Evolutionary conservation across 1,140 invertebrate genomes (phyloP).

Genomic region (Cydia fagiglandana): DNA sequence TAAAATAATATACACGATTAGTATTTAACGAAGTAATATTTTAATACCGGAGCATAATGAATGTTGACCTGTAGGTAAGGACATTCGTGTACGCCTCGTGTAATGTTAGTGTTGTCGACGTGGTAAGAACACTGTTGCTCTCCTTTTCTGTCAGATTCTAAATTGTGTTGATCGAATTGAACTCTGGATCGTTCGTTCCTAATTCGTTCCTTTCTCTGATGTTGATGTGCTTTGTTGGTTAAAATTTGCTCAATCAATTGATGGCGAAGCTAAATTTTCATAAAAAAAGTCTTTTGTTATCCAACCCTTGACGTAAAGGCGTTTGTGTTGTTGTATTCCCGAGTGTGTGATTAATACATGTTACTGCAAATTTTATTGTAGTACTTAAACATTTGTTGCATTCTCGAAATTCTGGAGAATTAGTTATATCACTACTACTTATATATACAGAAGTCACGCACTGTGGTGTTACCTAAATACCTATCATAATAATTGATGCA

Average conservation of each 20-base stretch:
- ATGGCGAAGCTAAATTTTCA: slow-evolving; percentile 37
- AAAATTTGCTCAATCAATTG: slow-evolving; percentile 73
- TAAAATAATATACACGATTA: slow-evolving; percentile 74
- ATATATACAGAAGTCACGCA: slow-evolving; percentile 28
- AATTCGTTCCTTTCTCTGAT: slow-evolving; percentile 60
- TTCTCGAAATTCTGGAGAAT: slow-evolving; percentile 13
- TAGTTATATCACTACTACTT: slow-evolving; percentile 34
- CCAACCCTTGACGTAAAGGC: slow-evolving; percentile 7
- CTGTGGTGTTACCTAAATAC: slow-evolving; percentile 56
- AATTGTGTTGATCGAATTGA: slow-evolving; percentile 57
- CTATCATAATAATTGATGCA: slow-evolving; percentile 56
- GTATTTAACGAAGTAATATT: slow-evolving; percentile 72
- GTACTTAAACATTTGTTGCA: slow-evolving; percentile 24
- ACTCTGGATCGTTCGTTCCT: slow-evolving; percentile 68
- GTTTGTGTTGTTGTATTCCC: slow-evolving; percentile 24
- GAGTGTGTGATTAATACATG: slow-evolving; percentile 2
- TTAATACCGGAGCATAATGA: slow-evolving; percentile 72
- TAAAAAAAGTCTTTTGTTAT: slow-evolving; percentile 1
- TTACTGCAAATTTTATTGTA: slow-evolving; percentile 31
- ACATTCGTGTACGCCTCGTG: slow-evolving; percentile 57
- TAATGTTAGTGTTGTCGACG: slow-evolving; percentile 66
- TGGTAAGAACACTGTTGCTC: slow-evolving; percentile 68
- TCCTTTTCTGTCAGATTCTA: slow-evolving; percentile 59
- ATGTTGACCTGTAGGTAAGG: slow-evolving; percentile 63
- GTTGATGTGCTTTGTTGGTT: slow-evolving; percentile 59